These are phyloP conservation scores for Corythornis madagascariensis DNA, from an alignment of 2,113 vertebrate species.

Conservation along the genomic window DNA sequence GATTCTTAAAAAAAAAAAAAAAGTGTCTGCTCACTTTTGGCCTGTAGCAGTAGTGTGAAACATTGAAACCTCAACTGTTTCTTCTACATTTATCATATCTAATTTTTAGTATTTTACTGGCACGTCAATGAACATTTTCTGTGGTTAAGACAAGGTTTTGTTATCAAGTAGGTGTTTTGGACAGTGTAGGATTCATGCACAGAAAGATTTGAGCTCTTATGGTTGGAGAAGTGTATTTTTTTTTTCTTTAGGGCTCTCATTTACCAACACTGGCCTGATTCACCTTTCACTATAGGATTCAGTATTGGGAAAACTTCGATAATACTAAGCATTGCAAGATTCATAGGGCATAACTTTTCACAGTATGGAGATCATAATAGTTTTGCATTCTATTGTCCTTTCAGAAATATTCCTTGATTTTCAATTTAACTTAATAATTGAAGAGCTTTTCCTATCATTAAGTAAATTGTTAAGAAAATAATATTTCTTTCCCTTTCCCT, in stretches of 20 bases:
- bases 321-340: not conserved
- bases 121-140: not conserved
- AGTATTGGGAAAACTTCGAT: not conserved
- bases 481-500: not conserved
- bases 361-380: not conserved
- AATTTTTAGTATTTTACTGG: not conserved
- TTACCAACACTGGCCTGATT: not conserved
- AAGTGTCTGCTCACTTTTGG: not conserved
- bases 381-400: not conserved
- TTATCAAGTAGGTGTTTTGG: not conserved
- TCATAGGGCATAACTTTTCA: not conserved
- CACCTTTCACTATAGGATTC: not conserved
- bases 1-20: too few species aligned
- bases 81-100: not conserved
- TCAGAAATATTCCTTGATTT: not conserved
- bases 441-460: not conserved
- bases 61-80: not conserved
- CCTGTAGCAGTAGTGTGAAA: not conserved
- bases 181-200: not conserved
- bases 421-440: not conserved
- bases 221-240: not conserved
- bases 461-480: not conserved
- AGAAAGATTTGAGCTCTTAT: rapidly evolving
- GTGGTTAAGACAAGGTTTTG: not conserved
- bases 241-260: not conserved